Evolutionary conservation across 2,113 vertebrate genomes (phyloP).

Genomic region (Seriola aureovittata): DNA sequence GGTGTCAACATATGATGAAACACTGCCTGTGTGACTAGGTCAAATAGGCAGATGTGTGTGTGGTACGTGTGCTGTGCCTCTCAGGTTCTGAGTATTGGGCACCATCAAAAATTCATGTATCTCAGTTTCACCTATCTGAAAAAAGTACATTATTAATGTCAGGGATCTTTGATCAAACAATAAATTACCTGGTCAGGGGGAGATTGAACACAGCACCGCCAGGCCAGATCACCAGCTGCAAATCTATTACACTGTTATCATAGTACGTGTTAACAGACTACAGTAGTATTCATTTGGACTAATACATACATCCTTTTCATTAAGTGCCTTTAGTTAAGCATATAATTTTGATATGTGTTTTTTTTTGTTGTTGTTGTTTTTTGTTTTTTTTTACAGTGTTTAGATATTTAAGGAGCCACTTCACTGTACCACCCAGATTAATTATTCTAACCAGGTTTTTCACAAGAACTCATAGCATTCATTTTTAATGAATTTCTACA

Average conservation of each 20-base stretch:
- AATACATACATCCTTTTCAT: background rate
- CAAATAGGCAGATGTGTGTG: background rate
- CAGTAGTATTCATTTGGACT: background rate
- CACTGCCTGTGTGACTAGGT: constrained; percentile 22
- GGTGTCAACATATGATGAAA: constrained; percentile 45
- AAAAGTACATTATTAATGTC: constrained; percentile 80
- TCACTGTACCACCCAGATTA: too few relatives aligned
- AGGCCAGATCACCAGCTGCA: constrained; percentile 23
- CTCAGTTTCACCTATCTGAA: constrained; percentile 73
- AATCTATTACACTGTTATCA: background rate
- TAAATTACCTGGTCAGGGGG: constrained; percentile 62
- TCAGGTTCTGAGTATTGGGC: constrained; percentile 67
- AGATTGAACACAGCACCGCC: constrained; percentile 58
- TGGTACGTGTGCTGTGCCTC: constrained; percentile 37
- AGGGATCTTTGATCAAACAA: constrained; percentile 82
- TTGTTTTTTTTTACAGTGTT: background rate
- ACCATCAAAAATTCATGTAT: constrained; percentile 77
- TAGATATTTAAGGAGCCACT: too few relatives aligned
- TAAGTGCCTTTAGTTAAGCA: background rate
- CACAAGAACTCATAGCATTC: background rate
- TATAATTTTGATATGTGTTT: background rate
- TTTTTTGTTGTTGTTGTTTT: too few relatives aligned
- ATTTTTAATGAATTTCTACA: background rate
- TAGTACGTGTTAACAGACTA: background rate
- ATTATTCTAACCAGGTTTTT: too few relatives aligned